These are phyloP conservation scores for Rhynchopsitta pachyrhyncha DNA, from an alignment of 2,113 vertebrate species.

Conservation along the genomic window DNA sequence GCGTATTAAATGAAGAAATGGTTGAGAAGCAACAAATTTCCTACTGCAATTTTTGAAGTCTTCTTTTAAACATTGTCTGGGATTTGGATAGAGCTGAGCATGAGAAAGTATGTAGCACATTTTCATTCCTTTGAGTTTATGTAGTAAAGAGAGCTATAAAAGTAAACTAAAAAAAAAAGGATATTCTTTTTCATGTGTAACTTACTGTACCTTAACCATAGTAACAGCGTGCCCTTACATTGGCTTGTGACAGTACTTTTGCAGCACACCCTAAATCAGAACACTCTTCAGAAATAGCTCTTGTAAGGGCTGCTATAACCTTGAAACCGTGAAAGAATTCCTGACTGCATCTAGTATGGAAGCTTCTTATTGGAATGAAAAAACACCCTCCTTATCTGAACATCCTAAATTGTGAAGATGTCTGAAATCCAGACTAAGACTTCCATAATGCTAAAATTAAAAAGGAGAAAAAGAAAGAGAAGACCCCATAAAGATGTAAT, in stretches of 20 bases:
- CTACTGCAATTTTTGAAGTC: neutral
- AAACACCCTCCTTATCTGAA: neutral
- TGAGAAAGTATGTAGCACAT: neutral
- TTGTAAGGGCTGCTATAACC: neutral
- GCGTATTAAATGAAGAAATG: neutral
- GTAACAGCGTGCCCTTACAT: neutral
- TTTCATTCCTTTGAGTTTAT: neutral
- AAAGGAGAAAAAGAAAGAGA: neutral
- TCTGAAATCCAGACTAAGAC: neutral
- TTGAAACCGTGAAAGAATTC: neutral
- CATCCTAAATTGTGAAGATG: neutral
- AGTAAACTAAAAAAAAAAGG: neutral
- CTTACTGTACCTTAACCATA: neutral
- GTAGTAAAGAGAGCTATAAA: neutral
- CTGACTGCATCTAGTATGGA: neutral
- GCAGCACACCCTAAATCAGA: neutral
- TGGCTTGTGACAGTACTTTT: neutral
- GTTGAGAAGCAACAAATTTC: neutral
- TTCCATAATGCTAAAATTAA: neutral
- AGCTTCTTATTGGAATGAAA: neutral
- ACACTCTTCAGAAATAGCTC: neutral
- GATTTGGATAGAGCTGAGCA: neutral
- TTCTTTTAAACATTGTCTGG: rapidly evolving
- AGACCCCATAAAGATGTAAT: neutral
- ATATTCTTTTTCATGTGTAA: neutral